Base-by-base conservation (phyloP, 2,113 vertebrate genomes). In the Scalopus aquaticus region DNA sequence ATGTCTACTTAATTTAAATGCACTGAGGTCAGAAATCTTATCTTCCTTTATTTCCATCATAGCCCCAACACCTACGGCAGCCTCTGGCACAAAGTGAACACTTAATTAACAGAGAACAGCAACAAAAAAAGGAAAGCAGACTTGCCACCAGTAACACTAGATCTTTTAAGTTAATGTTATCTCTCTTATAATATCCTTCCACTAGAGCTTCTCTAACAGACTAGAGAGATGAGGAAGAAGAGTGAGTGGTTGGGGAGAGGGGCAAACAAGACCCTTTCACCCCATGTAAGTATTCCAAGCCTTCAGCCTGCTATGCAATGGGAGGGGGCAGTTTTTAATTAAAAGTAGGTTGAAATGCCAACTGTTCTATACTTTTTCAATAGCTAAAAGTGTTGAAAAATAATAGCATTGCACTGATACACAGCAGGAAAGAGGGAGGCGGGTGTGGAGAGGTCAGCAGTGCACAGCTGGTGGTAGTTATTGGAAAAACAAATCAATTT, bases 401-500 rank as follows among this genome's bases (percentile, higher is more conserved):
- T 87, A 90, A 82, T 81, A 51, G 60, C 78, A 78, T 58, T 94
- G 82, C 69, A 90, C 84, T 67, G 26, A 42, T 81, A 69, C 51
- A 46, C 58, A 92, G 51, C 74, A 85, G 78, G 44, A 42, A 82
- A 58, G 19, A 32, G n/a, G 16, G 62, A n/a, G 24, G 4, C 32
- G 26, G 20, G 65, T 62, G 60, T 28, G 65, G 30, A 69, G 32
- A 32, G 11, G 42, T 30, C 76, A 86, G 24, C 30, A 92, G 83
- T 84, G 83, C 72, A 42, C 65, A 82, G 80, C 28, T 92, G 82
- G 80, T 65, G 83, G 46, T 15, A 44, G 65, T 90, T 95, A 94
- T 77, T 92, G 35, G 76, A 92, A 87, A 93, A 96, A 88, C 72
- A 65, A 92, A 95, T 92, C 88, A 88, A 88, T 77, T 78, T 67